Evolutionary conservation across 1,140 invertebrate species (phyloP).

Genomic region (Saccostrea echinata): DNA sequence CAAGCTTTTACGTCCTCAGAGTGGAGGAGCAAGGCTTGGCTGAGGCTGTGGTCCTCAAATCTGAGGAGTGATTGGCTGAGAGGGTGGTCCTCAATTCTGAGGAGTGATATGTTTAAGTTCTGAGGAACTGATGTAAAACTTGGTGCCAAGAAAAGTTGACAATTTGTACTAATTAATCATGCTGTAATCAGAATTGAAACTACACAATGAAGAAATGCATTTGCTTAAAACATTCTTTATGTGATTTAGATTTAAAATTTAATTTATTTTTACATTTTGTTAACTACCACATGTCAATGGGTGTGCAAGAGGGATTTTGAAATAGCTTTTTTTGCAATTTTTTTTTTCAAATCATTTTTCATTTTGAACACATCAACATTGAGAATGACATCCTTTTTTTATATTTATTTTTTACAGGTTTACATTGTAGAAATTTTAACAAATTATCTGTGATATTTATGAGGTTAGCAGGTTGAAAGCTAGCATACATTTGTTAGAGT

Average conservation of each 20-base stretch:
- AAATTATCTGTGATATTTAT: background rate
- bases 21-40: constrained; percentile 60
- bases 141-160: background rate
- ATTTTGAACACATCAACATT: too few species aligned
- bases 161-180: too few species aligned
- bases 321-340: background rate
- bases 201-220: constrained; percentile 25
- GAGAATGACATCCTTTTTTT: background rate
- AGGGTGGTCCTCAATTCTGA: background rate
- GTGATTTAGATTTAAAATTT: background rate
- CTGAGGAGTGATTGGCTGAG: constrained; percentile 42
- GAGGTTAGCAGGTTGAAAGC: background rate
- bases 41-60: background rate
- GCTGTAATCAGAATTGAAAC: background rate
- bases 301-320: constrained; percentile 12
- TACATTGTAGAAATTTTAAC: background rate
- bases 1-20: constrained; percentile 56
- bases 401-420: background rate
- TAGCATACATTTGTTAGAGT: background rate
- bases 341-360: constrained; percentile 8
- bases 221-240: too few species aligned
- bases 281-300: background rate
- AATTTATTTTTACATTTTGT: constrained; percentile 22
- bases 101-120: background rate
- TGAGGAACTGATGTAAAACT: background rate